Base-by-base conservation (phyloP, 2,113 vertebrate species). In the Vimba vimba region DNA sequence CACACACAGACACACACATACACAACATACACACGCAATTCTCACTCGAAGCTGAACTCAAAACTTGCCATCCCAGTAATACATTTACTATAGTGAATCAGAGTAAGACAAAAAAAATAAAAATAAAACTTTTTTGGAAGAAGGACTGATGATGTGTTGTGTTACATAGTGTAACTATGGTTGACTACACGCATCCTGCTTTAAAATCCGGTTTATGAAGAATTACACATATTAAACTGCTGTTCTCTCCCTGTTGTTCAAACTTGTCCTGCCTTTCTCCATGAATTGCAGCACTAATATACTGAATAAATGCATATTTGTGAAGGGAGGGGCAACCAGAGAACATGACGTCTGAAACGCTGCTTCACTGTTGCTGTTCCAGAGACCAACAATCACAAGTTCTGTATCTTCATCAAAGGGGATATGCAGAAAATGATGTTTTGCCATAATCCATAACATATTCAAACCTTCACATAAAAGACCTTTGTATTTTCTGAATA, bases 401-500 rank as follows among this genome's bases (percentile, higher is more conserved):
- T 74, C 76, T 76, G 15, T 85, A 78, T 86, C 64, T 52, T 55
- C 17, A 19, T 39, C 30, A 33, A 27, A 87, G 39, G 55, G 23
- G 79, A 83, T 79, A 83, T 75, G 39, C 2, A 52, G 55, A 85
- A 52, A 85, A 91, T 82, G 88, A 86, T 86, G 71, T 86, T 71
- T 6, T 84, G 86, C 79, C 83, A 92, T 89, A 90, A 77, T 77
- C 75, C 75, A 55, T 12, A 19, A 77, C 47, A 55, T 75, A 45
- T 17, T 27, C 23, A 27, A 27, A 25, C 27, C 15, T 30, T 45
- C 30, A 23, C 5, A 50, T 68, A 52, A 68, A 69, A 69, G 43
- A 66, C 45, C 90, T 87, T 86, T 77, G 87, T 55, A 62, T 25
- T 75, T 43, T 66, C 27, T 89, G 87, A 91, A 90, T 88, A 82